phyloP scores from a whole-genome alignment of 2,113 vertebrate species.

The Otis tarda region DNA sequence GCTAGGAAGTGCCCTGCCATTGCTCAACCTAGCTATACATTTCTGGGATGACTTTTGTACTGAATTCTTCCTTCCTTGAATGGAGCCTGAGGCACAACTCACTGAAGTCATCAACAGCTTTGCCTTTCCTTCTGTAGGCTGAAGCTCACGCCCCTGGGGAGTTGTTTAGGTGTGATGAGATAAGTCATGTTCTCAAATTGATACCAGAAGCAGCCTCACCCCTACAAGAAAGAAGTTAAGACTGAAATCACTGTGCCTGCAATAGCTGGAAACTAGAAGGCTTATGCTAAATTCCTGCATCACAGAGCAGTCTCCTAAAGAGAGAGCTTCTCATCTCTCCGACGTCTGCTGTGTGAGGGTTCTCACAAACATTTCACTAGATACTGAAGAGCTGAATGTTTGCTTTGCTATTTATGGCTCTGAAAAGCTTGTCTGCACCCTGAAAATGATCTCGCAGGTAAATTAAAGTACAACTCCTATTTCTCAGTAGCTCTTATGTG shows the following conservation, averaged over 20 bases:
- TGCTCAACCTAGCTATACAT: not conserved
- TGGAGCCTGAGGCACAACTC: not conserved
- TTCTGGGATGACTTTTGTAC: not conserved
- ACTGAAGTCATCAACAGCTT: not conserved
- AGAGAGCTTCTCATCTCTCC: not conserved
- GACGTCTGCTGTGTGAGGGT: not conserved
- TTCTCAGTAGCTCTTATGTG: not conserved
- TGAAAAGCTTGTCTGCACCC: not conserved
- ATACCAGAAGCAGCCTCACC: not conserved
- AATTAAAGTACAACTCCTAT: not conserved
- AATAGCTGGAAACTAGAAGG: not conserved
- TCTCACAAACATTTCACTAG: not conserved
- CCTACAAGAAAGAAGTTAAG: not conserved
- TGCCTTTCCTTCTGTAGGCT: not conserved
- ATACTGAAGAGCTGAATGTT: not conserved
- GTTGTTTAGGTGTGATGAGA: not conserved
- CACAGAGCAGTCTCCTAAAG: rapidly evolving
- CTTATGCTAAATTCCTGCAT: not conserved
- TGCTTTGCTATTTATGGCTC: not conserved
- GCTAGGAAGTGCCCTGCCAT: not conserved
- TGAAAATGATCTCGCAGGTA: not conserved
- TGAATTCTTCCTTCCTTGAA: not conserved
- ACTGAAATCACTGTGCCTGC: not conserved
- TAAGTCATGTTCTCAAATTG: not conserved
- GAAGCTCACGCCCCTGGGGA: not conserved